phyloP scores from a whole-genome alignment of 2,888 invertebrate species.

The Brachyopa scutellaris region DNA sequence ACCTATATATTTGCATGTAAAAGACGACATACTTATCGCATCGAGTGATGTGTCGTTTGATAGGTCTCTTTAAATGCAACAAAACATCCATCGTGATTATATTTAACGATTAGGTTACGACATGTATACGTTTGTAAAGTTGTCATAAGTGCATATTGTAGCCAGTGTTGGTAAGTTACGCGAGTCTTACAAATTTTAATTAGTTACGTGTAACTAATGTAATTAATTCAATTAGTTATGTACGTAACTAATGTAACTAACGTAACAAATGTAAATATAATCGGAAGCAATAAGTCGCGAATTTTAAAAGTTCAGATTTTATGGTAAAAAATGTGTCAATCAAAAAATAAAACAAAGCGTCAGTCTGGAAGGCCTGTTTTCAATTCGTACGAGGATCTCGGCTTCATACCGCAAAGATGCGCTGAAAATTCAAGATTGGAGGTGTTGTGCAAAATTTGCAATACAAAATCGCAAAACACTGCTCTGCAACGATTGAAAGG shows the following conservation, averaged over 20 bases:
- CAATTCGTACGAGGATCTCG: not conserved
- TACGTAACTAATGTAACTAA: slow-evolving; percentile 10
- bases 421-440: not conserved
- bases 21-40: too few relatives aligned
- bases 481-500: not conserved
- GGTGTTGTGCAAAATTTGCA: not conserved
- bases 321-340: not conserved
- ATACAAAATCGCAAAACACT: not conserved
- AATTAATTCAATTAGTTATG: not conserved
- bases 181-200: slow-evolving; percentile 17
- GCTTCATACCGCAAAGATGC: not conserved
- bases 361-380: not conserved
- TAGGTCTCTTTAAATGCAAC: too few relatives aligned
- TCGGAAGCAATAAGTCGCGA: slow-evolving; percentile 4
- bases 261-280: too few relatives aligned
- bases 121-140: too few relatives aligned
- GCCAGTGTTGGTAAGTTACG: slow-evolving; percentile 8
- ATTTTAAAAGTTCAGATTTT: not conserved
- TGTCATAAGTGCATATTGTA: too few relatives aligned
- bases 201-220: slow-evolving; percentile 9
- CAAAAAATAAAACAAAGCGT: not conserved
- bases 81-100: too few relatives aligned
- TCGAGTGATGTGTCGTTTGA: too few relatives aligned
- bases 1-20: too few relatives aligned
- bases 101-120: too few relatives aligned